phyloP scores from a whole-genome alignment of 2,888 invertebrate genomes.

The Hypsopygia costalis region DNA sequence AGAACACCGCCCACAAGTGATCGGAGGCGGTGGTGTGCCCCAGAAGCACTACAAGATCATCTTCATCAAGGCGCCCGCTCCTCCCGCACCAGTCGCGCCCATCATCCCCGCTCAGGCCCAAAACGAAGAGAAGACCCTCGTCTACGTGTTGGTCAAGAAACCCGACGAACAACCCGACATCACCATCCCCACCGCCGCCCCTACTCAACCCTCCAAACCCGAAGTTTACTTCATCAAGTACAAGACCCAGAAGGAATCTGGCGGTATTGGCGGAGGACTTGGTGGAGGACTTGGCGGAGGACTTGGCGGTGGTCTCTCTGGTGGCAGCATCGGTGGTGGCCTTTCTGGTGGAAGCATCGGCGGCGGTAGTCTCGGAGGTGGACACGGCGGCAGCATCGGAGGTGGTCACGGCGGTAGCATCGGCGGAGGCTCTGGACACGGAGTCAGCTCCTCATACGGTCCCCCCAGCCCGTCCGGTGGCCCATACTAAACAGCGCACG shows the following conservation, averaged over 20 bases:
- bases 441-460: slow-evolving; percentile 82
- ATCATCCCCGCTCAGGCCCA: slow-evolving; percentile 86
- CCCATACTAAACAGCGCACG: slow-evolving; percentile 78
- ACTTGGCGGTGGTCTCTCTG: slow-evolving; percentile 25
- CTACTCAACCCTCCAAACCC: slow-evolving; percentile 89
- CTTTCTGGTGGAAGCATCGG: slow-evolving; percentile 35
- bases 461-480: slow-evolving; percentile 85
- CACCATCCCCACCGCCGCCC: slow-evolving; percentile 85
- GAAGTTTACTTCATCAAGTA: slow-evolving; percentile 93
- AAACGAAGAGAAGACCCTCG: slow-evolving; percentile 89
- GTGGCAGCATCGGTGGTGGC: slow-evolving; percentile 28
- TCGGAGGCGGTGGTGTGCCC: slow-evolving; percentile 82
- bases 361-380: slow-evolving; percentile 29
- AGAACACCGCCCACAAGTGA: slow-evolving; percentile 83
- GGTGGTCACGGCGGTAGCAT: slow-evolving; percentile 36
- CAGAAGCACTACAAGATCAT: slow-evolving; percentile 93
- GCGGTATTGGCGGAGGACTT: slow-evolving; percentile 40
- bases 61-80: slow-evolving; percentile 91
- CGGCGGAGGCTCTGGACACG: slow-evolving; percentile 37
- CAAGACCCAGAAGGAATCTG: slow-evolving; percentile 84
- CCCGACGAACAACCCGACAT: slow-evolving; percentile 91
- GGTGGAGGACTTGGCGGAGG: slow-evolving; percentile 31
- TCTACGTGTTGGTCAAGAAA: slow-evolving; percentile 91
- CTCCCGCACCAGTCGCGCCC: slow-evolving; percentile 87
- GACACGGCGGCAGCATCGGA: slow-evolving; percentile 28